Percentiles rank a stretch among this genome's conserved stretches.
Evolutionary conservation across 2,888 invertebrate species (phyloP).

Genomic region (Pseudococcus longispinus): DNA sequence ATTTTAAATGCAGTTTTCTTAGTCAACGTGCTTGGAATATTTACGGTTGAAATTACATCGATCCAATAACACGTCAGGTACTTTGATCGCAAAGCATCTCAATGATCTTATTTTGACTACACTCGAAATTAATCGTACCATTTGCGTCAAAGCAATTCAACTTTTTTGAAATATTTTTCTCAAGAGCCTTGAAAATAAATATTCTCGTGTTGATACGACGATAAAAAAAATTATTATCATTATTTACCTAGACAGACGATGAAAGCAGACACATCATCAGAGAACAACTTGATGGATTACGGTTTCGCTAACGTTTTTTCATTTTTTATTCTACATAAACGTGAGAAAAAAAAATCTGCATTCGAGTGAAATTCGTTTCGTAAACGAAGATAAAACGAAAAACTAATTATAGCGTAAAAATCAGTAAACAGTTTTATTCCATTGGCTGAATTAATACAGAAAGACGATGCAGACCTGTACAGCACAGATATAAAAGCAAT

Average conservation of each 20-base stretch:
- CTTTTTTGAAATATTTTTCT: neutral
- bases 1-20: too few relatives aligned
- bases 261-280: neutral
- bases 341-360: neutral
- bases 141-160: neutral
- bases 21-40: neutral
- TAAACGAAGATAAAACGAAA: neutral
- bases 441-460: neutral
- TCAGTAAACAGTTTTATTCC: neutral
- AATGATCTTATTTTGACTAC: neutral
- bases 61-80: neutral
- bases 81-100: neutral
- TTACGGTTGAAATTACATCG: neutral
- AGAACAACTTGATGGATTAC: neutral
- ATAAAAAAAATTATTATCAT: constrained; percentile 23
- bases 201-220: neutral
- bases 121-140: neutral
- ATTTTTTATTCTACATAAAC: neutral
- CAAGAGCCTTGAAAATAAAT: neutral
- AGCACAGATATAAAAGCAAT: neutral
- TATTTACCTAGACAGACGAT: constrained; percentile 17
- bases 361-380: neutral
- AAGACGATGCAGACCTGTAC: neutral
- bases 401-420: neutral
- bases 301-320: neutral